These are phyloP conservation scores for Philonicus albiceps DNA, from an alignment of 2,888 invertebrate genomes.

Conservation along the genomic window DNA sequence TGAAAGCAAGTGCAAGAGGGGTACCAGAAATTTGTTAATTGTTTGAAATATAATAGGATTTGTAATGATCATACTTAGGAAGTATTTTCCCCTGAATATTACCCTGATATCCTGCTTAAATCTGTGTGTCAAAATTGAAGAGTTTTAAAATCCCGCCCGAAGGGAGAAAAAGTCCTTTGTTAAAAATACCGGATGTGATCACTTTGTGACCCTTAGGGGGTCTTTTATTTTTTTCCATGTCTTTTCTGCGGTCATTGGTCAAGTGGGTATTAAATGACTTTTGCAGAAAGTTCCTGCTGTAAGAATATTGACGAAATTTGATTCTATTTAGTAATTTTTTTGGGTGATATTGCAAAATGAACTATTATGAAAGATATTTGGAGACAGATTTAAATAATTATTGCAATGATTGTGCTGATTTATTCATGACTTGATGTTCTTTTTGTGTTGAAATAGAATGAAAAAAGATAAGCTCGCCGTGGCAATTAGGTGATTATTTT, in stretches of 20 bases:
- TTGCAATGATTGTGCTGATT: not conserved
- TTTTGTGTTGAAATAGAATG: no score
- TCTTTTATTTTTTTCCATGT: not conserved
- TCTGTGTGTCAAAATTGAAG: constrained; percentile 8
- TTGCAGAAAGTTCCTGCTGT: not conserved
- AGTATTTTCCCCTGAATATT: constrained; percentile 12
- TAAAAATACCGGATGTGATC: not conserved
- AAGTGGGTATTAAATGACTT: constrained; percentile 12
- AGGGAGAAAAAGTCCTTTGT: not conserved
- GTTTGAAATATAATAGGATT: constrained; percentile 6
- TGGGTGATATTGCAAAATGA: not conserved
- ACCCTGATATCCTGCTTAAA: not conserved
- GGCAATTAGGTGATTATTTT: not conserved
- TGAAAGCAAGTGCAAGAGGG: not conserved
- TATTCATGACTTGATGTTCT: not conserved
- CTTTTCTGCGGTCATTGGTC: constrained; percentile 6
- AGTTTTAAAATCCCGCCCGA: not conserved
- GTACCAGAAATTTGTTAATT: not conserved
- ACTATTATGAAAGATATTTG: not conserved
- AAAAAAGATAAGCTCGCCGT: not conserved
- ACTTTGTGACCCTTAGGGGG: constrained; percentile 13
- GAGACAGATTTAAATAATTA: not conserved
- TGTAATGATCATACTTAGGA: constrained; percentile 22
- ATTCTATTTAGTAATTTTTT: not conserved
- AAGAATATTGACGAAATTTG: not conserved